Evolutionary conservation across 2,113 vertebrate genomes (phyloP).

Genomic region (Dryoscopus gambensis): DNA sequence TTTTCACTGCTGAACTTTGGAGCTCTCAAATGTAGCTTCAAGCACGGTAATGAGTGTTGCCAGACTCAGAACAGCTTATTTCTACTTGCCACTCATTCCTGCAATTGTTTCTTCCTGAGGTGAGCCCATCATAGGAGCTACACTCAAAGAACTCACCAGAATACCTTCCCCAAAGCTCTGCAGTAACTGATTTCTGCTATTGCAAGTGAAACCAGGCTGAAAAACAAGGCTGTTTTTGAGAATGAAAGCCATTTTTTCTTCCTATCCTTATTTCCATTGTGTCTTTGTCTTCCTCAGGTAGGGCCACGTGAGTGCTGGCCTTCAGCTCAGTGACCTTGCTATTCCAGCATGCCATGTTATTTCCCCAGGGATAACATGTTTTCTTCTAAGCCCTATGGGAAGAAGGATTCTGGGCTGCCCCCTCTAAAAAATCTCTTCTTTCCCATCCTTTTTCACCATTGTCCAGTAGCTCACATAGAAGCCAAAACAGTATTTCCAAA

Average conservation of each 20-base stretch:
- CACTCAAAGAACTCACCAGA: background rate
- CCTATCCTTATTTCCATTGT: background rate
- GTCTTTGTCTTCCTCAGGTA: background rate
- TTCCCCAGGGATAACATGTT: background rate
- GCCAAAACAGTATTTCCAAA: background rate
- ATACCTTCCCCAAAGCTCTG: background rate
- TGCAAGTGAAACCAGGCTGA: background rate
- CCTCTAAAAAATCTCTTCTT: background rate
- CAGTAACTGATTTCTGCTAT: background rate
- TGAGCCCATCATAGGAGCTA: background rate
- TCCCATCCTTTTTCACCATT: background rate
- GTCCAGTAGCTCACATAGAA: background rate
- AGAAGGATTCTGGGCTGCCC: background rate
- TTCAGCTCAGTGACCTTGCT: background rate
- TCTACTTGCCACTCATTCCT: background rate
- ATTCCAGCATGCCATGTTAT: background rate
- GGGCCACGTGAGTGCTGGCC: background rate
- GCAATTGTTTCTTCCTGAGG: background rate
- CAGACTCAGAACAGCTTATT: background rate
- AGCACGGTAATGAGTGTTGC: background rate
- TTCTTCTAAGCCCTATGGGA: background rate
- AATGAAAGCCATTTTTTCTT: background rate
- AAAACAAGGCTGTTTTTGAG: background rate
- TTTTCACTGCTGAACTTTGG: background rate
- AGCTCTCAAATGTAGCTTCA: background rate